A percentile compares a stretch with the other conserved stretches of the same genome.
These are phyloP conservation scores for Gobius niger DNA, from an alignment of 2,113 vertebrate species.

Conservation along the genomic window DNA sequence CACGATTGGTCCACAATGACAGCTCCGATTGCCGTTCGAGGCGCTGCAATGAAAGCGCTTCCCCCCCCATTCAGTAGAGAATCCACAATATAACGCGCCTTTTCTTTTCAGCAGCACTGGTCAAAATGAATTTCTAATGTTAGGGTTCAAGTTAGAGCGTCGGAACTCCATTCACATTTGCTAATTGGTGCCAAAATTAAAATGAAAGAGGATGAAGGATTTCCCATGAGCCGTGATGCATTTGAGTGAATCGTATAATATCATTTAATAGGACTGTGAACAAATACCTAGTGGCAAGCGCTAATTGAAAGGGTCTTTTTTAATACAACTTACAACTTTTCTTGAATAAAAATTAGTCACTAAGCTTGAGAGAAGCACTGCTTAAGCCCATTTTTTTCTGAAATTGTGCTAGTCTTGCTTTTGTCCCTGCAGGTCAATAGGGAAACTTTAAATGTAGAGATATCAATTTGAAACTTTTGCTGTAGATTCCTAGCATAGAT, in stretches of 20 bases:
- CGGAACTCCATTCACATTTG: conserved; percentile 17
- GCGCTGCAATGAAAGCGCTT: conserved; percentile 36
- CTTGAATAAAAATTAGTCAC: not conserved
- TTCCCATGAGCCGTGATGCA: not conserved
- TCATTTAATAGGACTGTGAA: not conserved
- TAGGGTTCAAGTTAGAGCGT: conserved; percentile 12
- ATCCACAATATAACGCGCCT: conserved; percentile 27
- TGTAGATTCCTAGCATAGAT: no score
- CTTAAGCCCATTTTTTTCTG: no score
- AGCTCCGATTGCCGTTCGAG: conserved; percentile 42
- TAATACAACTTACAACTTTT: not conserved
- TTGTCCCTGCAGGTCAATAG: no score
- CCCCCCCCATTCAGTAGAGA: not conserved
- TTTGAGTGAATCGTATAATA: not conserved
- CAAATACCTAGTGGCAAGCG: not conserved
- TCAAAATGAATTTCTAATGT: conserved; percentile 22
- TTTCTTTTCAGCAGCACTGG: conserved; percentile 25
- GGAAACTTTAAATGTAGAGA: no score
- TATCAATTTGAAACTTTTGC: no score
- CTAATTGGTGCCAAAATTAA: not conserved
- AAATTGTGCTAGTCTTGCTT: no score
- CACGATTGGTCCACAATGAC: conserved; percentile 39
- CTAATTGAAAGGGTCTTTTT: not conserved
- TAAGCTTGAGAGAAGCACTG: no score
- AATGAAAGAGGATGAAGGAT: conserved; percentile 7